These are phyloP conservation scores for Saccopteryx leptura DNA, from an alignment of 2,113 vertebrate species.

Conservation along the genomic window DNA sequence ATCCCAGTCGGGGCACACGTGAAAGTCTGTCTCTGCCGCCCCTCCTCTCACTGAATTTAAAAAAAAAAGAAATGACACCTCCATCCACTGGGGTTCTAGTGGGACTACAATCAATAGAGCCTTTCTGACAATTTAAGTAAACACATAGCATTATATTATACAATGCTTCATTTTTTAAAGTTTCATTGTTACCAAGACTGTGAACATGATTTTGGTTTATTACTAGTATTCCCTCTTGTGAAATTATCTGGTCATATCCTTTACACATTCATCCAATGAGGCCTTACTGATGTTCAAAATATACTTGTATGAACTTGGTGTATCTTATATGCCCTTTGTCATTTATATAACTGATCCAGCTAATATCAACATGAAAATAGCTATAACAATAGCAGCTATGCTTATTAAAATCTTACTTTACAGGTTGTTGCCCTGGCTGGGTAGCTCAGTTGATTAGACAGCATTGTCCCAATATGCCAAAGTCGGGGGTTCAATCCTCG, in stretches of 20 bases:
- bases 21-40: too few species aligned
- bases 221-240: background rate
- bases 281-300: background rate
- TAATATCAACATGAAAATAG: background rate
- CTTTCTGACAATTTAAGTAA: background rate
- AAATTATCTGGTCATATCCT: background rate
- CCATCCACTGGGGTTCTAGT: background rate
- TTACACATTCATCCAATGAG: background rate
- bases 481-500: too few species aligned
- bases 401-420: background rate
- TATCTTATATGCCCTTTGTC: background rate
- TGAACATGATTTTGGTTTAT: background rate
- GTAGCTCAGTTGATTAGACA: too few species aligned
- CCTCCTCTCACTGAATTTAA: too few species aligned
- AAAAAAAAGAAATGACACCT: background rate
- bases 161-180: background rate
- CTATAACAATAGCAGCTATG: background rate
- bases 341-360: background rate
- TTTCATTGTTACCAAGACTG: background rate
- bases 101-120: background rate
- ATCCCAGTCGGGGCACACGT: too few species aligned
- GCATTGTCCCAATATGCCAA: too few species aligned
- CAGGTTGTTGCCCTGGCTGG: too few species aligned
- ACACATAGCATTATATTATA: background rate
- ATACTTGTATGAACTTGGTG: background rate